Conservation (phyloP, 2,888 invertebrate genomes). For the Dolichomitus sp. region DNA sequence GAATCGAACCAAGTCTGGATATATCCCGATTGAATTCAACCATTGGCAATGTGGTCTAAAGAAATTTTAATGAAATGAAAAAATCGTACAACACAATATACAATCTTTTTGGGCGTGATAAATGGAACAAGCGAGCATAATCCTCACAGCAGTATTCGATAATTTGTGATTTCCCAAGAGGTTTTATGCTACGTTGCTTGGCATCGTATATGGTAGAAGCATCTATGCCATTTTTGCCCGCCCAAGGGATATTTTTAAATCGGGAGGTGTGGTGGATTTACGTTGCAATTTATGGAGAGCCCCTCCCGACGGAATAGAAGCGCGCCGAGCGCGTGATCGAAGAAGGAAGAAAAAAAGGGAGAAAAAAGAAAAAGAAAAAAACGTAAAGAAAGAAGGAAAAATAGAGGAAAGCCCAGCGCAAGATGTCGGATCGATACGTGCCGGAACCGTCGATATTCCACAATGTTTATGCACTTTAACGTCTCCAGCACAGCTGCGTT, state of each 20-base stretch:
- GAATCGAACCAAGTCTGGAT: no score
- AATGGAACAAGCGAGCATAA: neutral
- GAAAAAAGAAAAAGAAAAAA: conserved; percentile 2
- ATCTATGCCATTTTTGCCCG: conserved; percentile 43
- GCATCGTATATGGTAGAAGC: conserved; percentile 19
- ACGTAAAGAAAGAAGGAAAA: neutral
- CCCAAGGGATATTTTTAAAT: conserved; percentile 60
- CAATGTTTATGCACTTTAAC: neutral
- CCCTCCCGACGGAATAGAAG: conserved; percentile 50
- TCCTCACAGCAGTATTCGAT: conserved; percentile 32
- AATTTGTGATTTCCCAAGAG: conserved; percentile 63
- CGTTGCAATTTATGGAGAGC: conserved; percentile 64
- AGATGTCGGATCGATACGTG: conserved; percentile 49
- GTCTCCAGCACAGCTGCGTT: neutral
- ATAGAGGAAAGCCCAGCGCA: conserved; percentile 8
- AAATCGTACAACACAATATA: neutral
- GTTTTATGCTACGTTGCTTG: conserved; percentile 45
- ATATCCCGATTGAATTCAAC: no score
- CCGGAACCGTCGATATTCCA: conserved; percentile 22
- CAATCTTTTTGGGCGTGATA: conserved; percentile 7
- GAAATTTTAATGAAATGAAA: neutral
- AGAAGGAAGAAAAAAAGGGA: conserved; percentile 18
- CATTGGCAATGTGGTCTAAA: neutral
- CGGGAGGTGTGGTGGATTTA: conserved; percentile 63
- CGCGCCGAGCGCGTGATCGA: conserved; percentile 52